phyloP scores from a whole-genome alignment of 2,888 invertebrate species.

The Eupithecia centaureata region DNA sequence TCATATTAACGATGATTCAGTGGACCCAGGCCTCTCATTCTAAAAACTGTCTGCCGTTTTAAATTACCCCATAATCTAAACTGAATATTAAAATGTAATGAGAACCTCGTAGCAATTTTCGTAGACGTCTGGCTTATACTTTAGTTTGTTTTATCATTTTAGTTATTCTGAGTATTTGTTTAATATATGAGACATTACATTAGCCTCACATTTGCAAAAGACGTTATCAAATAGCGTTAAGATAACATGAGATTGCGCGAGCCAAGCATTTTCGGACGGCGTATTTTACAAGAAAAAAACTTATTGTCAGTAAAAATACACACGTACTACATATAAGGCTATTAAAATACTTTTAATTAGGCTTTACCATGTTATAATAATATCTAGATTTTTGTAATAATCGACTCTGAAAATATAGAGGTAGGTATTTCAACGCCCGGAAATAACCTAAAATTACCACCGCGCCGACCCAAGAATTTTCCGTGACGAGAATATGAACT shows the following conservation, averaged over 20 bases:
- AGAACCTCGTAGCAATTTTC: neutral
- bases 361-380: neutral
- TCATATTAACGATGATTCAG: neutral
- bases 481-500: conserved; percentile 4
- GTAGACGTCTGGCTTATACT: neutral
- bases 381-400: neutral
- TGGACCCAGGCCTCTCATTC: neutral
- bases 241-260: neutral
- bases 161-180: neutral
- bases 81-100: neutral
- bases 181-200: neutral
- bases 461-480: neutral
- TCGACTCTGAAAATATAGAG: neutral
- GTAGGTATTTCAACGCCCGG: neutral
- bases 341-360: neutral
- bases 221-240: neutral
- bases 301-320: no score
- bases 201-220: neutral
- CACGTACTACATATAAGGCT: no score
- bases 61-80: neutral
- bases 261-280: neutral
- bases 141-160: no score
- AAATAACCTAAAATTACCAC: neutral
- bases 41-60: neutral
- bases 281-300: neutral